A percentile compares a stretch with the other conserved stretches of the same genome.
phyloP scores from a whole-genome alignment of 1,140 invertebrate genomes.

The Lasioglossum baleicum region DNA sequence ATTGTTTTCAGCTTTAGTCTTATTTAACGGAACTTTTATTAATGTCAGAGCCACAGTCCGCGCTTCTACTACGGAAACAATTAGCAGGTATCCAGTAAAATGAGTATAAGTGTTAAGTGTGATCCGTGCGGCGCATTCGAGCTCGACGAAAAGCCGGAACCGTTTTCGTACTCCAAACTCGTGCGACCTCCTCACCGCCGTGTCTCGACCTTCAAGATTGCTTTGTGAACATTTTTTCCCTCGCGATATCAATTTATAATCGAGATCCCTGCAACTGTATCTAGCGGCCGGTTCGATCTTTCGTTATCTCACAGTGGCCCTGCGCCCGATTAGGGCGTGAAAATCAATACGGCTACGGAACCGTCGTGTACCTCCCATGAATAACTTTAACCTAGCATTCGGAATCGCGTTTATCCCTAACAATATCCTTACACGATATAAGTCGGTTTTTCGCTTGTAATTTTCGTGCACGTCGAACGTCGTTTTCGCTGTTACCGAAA shows the following conservation, averaged over 20 bases:
- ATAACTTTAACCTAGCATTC: constrained; percentile 67
- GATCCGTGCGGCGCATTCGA: constrained; percentile 32
- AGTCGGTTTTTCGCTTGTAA: constrained; percentile 5
- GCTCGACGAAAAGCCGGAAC: constrained; percentile 59
- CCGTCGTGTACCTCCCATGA: constrained; percentile 65
- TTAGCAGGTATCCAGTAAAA: constrained; percentile 87
- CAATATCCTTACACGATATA: neutral
- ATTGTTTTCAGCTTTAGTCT: constrained; percentile 79
- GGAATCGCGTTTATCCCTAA: constrained; percentile 14
- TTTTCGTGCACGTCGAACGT: constrained; percentile 9
- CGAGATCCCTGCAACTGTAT: neutral
- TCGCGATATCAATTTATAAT: constrained; percentile 8
- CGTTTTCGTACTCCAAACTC: constrained; percentile 67
- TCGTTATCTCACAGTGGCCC: constrained; percentile 40
- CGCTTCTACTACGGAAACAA: constrained; percentile 96
- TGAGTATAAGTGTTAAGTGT: constrained; percentile 56
- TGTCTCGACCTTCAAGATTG: constrained; percentile 48
- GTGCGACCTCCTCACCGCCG: constrained; percentile 66
- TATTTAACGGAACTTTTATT: constrained; percentile 83
- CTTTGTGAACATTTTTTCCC: constrained; percentile 34
- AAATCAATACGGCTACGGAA: constrained; percentile 76
- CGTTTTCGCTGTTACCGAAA: constrained; percentile 35
- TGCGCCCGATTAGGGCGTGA: constrained; percentile 72
- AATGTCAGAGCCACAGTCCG: constrained; percentile 97
- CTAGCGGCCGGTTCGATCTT: constrained; percentile 21